Evolutionary conservation across 2,113 vertebrate genomes (phyloP).

Genomic region (Thymallus thymallus): DNA sequence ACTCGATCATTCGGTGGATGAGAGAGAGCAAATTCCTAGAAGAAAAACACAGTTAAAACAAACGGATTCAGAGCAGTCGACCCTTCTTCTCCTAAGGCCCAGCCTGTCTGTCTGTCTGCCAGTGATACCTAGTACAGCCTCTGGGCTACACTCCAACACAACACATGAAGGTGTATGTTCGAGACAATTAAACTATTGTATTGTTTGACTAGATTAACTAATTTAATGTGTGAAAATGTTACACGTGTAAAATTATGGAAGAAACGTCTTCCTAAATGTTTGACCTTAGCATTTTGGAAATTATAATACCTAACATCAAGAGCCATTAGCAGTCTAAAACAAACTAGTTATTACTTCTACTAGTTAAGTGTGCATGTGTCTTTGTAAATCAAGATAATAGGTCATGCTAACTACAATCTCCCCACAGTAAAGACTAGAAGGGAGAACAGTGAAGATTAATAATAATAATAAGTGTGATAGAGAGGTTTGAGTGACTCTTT

Average conservation of each 20-base stretch:
- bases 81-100: constrained; percentile 39
- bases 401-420: too few species aligned
- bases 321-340: too few species aligned
- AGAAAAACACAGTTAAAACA: constrained; percentile 99
- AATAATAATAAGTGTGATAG: constrained; percentile 10
- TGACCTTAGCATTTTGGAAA: too few species aligned
- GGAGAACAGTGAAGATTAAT: constrained; percentile 13
- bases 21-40: constrained; percentile 99
- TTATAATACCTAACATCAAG: too few species aligned
- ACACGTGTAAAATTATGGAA: too few species aligned
- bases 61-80: constrained; percentile 87
- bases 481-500: constrained; percentile 38
- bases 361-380: too few species aligned
- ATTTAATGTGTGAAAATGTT: too few species aligned
- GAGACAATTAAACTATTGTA: too few species aligned
- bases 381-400: too few species aligned
- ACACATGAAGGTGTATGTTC: constrained; percentile 16
- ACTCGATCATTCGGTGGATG: constrained; percentile 99
- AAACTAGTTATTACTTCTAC: too few species aligned
- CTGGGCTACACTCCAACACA: constrained; percentile 16
- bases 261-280: too few species aligned
- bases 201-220: too few species aligned
- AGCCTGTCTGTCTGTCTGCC: constrained; percentile 22
- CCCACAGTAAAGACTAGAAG: not conserved
- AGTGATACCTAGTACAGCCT: constrained; percentile 20